Evolutionary conservation across 2,113 vertebrate species (phyloP).

Genomic region (Phrynosoma blainvillii): DNA sequence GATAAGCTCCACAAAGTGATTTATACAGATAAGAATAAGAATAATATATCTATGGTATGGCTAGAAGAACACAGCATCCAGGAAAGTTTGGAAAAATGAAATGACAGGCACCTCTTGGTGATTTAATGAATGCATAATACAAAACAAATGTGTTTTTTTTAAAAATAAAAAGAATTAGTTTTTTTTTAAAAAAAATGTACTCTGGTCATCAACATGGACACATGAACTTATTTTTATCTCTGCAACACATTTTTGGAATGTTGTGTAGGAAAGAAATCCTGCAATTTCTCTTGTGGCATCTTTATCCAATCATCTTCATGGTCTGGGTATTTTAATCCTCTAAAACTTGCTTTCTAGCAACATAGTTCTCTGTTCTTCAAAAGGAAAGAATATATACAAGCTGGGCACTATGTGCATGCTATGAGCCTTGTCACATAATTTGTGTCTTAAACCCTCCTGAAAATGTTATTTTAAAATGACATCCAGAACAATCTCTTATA

Average conservation of each 20-base stretch:
- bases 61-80: neutral
- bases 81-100: neutral
- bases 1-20: no score
- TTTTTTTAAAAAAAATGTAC: neutral
- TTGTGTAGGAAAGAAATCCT: neutral
- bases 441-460: neutral
- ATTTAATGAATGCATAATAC: neutral
- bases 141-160: neutral
- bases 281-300: neutral
- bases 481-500: slow-evolving; percentile 40
- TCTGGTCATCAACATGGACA: neutral
- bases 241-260: neutral
- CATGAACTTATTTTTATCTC: neutral
- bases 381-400: neutral
- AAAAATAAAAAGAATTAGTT: neutral
- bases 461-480: slow-evolving; percentile 8
- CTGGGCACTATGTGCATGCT: neutral
- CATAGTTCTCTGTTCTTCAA: neutral
- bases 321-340: neutral
- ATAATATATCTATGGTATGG: no score
- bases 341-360: neutral
- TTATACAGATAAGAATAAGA: no score
- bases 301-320: neutral
- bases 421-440: neutral
- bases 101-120: neutral